phyloP scores from a whole-genome alignment of 2,113 vertebrate species.

The Solea senegalensis region DNA sequence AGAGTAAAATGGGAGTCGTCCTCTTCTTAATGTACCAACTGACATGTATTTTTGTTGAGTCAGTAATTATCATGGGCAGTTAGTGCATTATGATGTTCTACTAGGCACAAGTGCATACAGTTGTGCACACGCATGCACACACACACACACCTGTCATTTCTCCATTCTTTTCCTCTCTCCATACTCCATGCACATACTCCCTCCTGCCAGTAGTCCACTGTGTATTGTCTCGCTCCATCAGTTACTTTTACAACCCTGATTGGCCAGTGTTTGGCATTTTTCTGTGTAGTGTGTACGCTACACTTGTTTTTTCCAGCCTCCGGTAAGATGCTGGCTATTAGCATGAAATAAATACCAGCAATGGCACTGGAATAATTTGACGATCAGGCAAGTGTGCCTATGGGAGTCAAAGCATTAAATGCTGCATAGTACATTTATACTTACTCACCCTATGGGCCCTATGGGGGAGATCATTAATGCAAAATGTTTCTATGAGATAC shows the following conservation, averaged over 20 bases:
- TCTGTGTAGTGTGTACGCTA: slow-evolving; percentile 39
- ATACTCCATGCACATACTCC: neutral
- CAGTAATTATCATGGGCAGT: slow-evolving; percentile 37
- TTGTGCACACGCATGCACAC: neutral
- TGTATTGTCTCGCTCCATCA: slow-evolving; percentile 24
- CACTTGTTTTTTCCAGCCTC: slow-evolving; percentile 54
- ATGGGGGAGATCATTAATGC: slow-evolving; percentile 61
- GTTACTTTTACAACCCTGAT: slow-evolving; percentile 18
- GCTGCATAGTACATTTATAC: slow-evolving; percentile 48
- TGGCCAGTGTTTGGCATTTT: slow-evolving; percentile 49
- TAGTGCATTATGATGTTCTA: slow-evolving; percentile 34
- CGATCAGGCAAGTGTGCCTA: slow-evolving; percentile 55
- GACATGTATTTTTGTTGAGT: slow-evolving; percentile 40
- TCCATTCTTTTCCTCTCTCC: neutral
- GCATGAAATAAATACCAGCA: slow-evolving; percentile 67
- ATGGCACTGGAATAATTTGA: slow-evolving; percentile 66
- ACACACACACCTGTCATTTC: neutral
- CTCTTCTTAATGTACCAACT: too few relatives aligned
- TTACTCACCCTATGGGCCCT: slow-evolving; percentile 33
- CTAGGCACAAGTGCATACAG: too few relatives aligned
- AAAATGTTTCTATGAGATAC: slow-evolving; percentile 45
- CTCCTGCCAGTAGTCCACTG: neutral
- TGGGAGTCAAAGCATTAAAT: slow-evolving; percentile 66
- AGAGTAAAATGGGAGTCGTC: too few relatives aligned
- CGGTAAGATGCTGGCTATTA: slow-evolving; percentile 58